Conservation (phyloP, 2,113 vertebrate genomes). For the Cynocephalus volans region DNA sequence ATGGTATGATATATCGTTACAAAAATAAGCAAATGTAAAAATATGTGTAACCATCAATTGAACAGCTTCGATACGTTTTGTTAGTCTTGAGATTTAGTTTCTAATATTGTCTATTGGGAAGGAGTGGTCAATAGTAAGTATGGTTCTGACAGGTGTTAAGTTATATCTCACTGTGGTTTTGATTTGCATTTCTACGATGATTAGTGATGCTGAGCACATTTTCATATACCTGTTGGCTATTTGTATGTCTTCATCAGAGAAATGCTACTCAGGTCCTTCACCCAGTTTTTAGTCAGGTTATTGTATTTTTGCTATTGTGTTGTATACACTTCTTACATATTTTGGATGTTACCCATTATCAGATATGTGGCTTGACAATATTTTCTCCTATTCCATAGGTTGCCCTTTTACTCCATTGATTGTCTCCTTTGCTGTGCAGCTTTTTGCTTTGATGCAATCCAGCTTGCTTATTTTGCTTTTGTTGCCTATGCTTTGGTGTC, state of each 20-base stretch:
- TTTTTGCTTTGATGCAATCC: neutral
- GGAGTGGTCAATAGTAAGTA: neutral
- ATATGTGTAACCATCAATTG: neutral
- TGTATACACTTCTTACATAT: neutral
- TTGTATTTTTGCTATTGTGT: neutral
- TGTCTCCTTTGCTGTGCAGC: neutral
- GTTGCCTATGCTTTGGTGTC: neutral
- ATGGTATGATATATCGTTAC: neutral
- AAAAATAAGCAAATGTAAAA: neutral
- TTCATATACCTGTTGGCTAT: neutral
- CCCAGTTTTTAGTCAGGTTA: neutral
- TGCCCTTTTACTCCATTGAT: neutral
- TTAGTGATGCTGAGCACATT: neutral
- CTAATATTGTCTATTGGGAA: neutral
- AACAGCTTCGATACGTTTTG: neutral
- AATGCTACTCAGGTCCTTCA: neutral
- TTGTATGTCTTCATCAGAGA: neutral
- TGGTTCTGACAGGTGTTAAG: neutral
- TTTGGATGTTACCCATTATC: neutral
- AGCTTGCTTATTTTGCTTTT: neutral
- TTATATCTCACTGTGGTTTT: neutral
- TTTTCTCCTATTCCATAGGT: neutral
- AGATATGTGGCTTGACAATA: neutral
- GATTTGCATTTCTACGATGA: neutral
- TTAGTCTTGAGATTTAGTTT: neutral